Base-by-base conservation (phyloP, 2,113 vertebrate genomes). In the Pseudorectes ferrugineus region DNA sequence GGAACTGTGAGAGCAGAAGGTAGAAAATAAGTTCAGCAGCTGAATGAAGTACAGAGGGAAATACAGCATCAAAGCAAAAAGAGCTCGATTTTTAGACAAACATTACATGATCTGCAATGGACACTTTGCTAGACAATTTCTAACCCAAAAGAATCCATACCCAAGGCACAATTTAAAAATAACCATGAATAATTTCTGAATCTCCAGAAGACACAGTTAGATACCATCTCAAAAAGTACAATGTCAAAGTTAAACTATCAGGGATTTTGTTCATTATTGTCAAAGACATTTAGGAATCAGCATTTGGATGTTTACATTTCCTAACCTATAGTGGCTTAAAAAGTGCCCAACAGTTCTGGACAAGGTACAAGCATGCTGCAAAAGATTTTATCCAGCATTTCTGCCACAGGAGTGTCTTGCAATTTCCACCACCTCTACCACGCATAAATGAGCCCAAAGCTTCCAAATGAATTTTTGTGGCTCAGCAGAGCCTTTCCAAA, bases 151-250 rank as follows among this genome's bases (percentile, higher is more conserved):
- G 59, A 90, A 95, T 55, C 58, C 12, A 46, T 25, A 78, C 22
- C 48, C 26, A 90, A 83, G 59, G 67, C n/a, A 70, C 38, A 89
- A 45, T 83, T 90, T 52, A 57, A 95, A 95, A 96, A 82, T 55
- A 95, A 73, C 12, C 42, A 38, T 33, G 22, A 76, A 45, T 59
- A 77, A 86, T 61, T 59, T 45, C 25, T 22, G 31, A 82, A 63
- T 77, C 58, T 93, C 59, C 38, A 83, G 42, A 91, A 93, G 16
- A 51, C 24, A 62, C 19, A 38, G 26, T 45, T 35, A 58, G 58
- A 88, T 51, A 40, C 7, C 6, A 51, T 43, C 58, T 88, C 38
- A 87, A 73, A 81, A 88, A 67, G 31, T 33, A 61, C 7, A 80
- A 25, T 21, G 59, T 2, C 1, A 2, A 54, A 79, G 45, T 40